Base-by-base conservation (phyloP, 2,797 vertebrate species). In the Lateolabrax maculatus region DNA sequence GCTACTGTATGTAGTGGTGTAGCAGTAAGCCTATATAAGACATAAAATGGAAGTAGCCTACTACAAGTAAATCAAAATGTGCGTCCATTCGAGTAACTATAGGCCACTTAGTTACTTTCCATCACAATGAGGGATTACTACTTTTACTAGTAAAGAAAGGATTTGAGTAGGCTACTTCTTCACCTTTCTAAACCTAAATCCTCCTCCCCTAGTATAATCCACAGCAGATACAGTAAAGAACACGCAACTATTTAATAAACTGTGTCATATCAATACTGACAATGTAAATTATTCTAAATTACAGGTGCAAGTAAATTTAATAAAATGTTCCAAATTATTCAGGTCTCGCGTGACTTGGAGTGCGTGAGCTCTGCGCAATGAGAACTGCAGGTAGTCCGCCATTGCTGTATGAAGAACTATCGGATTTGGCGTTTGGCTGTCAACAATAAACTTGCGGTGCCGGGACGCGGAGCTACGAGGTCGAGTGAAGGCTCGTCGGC, bases 371-470 rank as follows among this genome's bases (percentile, higher is more conserved):
- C 91, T 96, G 96, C 95, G 95, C 95, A 96, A 87, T 95, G 96
- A 95, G 95, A 93, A 90, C 95, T 96, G 95, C 80, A 90, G 90
- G 94, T 88, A 92, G 93, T 96, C 97, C 97, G 97, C 97, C 97
- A 97, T 98, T 96, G 96, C 95, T 93, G 86, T 72, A 75, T 79
- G 85, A 92, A 90, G 44, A 91, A 81, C 79, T 85, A 58, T 84
- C 84, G 91, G 92, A 67, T 92, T 89, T 92, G 94, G 93, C 92
- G 90, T 93, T 93, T 92, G 92, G 92, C 93, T 93, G 93, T 95
- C 94, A 95, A 95, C 95, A 96, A 94, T 92, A 93, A 93, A 89
- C 90, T 90, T 83, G 88, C 81, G 79, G 91, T 81, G 89, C 71
- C 80, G 89, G 90, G 90, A 93, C 87, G 76, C 78, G 89, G 87